Evolutionary conservation across 2,888 invertebrate genomes (phyloP).

Genomic region (Quadroppia sp.): DNA sequence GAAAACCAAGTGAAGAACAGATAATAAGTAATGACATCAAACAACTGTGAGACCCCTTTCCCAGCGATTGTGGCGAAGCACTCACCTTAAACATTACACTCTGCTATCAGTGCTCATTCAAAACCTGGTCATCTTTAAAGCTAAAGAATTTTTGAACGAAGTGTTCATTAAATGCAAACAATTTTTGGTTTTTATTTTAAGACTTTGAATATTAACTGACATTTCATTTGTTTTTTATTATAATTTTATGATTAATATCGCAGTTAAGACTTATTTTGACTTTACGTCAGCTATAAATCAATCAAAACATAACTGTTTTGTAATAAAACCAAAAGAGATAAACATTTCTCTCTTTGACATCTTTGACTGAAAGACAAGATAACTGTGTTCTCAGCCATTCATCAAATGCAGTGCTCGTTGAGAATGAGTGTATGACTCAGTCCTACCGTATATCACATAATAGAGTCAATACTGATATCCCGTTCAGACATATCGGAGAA

Average conservation of each 20-base stretch:
- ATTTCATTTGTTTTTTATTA: not conserved
- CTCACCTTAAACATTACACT: not conserved
- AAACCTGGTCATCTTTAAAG: not conserved
- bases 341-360: not conserved
- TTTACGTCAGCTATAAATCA: not conserved
- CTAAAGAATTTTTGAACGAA: not conserved
- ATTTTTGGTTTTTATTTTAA: not conserved
- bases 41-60: not conserved
- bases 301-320: not conserved
- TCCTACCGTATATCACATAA: no score
- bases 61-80: not conserved
- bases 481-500: not conserved
- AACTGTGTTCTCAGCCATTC: not conserved
- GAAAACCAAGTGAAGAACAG: conserved; percentile 7
- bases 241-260: not conserved
- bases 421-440: no score
- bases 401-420: no score
- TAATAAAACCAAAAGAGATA: not conserved
- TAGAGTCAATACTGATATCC: no score
- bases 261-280: not conserved
- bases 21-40: conserved; percentile 1
- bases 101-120: not conserved
- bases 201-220: not conserved
- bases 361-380: not conserved
- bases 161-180: not conserved